Conservation (phyloP, 2,797 vertebrate genomes). For the Tamandua tetradactyla region DNA sequence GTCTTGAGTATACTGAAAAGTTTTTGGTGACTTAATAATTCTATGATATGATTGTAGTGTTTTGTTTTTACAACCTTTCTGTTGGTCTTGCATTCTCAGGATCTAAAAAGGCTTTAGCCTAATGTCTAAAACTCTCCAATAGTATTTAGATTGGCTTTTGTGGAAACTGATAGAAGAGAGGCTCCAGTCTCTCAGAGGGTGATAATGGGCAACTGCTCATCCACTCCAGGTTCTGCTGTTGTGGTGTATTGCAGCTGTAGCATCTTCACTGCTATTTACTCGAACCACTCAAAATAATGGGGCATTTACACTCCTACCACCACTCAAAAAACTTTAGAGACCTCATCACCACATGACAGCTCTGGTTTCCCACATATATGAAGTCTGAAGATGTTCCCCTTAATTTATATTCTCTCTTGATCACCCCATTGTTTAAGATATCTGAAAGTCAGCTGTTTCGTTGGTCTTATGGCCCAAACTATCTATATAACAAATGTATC, state of each 20-base stretch:
- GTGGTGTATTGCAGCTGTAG: neutral
- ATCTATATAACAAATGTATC: neutral
- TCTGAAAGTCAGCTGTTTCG: neutral
- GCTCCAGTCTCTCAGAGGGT: neutral
- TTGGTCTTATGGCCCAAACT: neutral
- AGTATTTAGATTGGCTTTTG: slow-evolving; percentile 63
- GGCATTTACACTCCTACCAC: neutral
- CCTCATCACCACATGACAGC: neutral
- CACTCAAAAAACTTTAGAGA: neutral
- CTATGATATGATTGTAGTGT: slow-evolving; percentile 66
- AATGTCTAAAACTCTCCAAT: slow-evolving; percentile 52
- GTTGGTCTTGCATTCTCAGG: slow-evolving; percentile 50
- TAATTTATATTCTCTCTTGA: neutral
- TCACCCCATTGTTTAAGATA: neutral
- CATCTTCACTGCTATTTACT: neutral
- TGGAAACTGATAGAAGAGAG: slow-evolving; percentile 17
- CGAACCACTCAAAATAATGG: neutral
- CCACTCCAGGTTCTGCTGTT: slow-evolving; percentile 21
- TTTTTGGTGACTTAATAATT: slow-evolving; percentile 68
- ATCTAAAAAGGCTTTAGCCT: slow-evolving; percentile 58
- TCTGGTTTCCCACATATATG: neutral
- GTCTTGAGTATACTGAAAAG: slow-evolving; percentile 54
- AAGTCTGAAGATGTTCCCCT: neutral
- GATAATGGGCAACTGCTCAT: slow-evolving; percentile 13
- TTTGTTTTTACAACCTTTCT: slow-evolving; percentile 66